Base-by-base conservation (phyloP, 1,140 invertebrate species). In the Aethina tumida region DNA sequence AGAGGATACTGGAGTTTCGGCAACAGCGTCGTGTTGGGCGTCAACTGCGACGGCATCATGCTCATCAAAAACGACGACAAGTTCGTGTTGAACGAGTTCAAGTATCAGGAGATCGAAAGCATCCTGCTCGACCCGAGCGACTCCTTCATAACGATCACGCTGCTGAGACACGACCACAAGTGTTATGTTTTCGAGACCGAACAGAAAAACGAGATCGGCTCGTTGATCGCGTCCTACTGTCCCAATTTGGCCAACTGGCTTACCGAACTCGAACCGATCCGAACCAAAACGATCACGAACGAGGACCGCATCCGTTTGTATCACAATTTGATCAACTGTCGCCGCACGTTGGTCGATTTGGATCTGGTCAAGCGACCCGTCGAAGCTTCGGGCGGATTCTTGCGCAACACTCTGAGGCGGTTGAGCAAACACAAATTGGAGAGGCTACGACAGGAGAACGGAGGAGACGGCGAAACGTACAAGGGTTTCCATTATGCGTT, bases 171-270 rank as follows among this genome's bases (percentile, higher is more conserved):
- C 41, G 71, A 71, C 46, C 81, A 79, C 67, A 87, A 88, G 50
- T 94, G 89, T 65, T 93, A 92, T 61, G 90, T 95, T 9, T 92
- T 96, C 57, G 91, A 95, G 62, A 92, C 89, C 1, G 59, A 70
- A 7, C 84, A 89, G 53, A 94, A 94, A 59, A 73, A 79, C 46
- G 90, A 94, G 67, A 91, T 94, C 39, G 91, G 90, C 4, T 87
- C 86, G 55, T 64, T 96, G 14, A 91, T 95, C 49, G 85, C 89
- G 2, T 90, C 88, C 24, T 96, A 96, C 59, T 91, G 79, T 52
- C 88, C 90, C 0, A 65, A 75, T 7, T 67, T 94, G 24, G 85
- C 85, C 4, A 79, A 78, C 19, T 91, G 89, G 76, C 79, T 94
- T 27, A 84, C 82, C 9, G 84, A 91, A 53, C 84, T 82, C 33